Conservation (phyloP, 2,797 vertebrate genomes). For the Poecilia wingei region DNA sequence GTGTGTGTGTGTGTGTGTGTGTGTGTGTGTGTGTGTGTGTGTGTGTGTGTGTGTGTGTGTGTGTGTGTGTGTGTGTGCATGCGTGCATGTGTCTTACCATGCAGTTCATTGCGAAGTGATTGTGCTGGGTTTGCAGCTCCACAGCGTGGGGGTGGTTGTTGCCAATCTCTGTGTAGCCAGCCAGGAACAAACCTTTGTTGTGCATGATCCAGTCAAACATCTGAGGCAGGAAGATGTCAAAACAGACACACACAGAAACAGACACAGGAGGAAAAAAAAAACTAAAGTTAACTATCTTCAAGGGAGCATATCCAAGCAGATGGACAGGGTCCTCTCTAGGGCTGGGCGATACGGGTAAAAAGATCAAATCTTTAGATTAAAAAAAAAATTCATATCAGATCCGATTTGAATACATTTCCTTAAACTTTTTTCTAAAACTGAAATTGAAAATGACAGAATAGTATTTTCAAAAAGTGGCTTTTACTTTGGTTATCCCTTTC, state of each 20-base stretch:
- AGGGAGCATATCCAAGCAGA: slow-evolving; percentile 27
- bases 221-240: slow-evolving; percentile 72
- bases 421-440: too few species aligned
- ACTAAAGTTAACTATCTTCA: slow-evolving; percentile 6
- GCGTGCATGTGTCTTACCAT: slow-evolving; percentile 87
- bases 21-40: slow-evolving; percentile 2
- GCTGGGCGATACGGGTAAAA: too few species aligned
- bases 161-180: slow-evolving; percentile 97
- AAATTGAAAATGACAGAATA: too few species aligned
- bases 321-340: neutral
- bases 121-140: slow-evolving; percentile 99
- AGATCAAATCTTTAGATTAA: too few species aligned
- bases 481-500: too few species aligned
- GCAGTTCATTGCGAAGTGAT: slow-evolving; percentile 99
- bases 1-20: too few species aligned
- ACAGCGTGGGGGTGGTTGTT: slow-evolving; percentile 95
- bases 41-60: neutral
- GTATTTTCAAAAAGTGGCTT: too few species aligned
- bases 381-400: too few species aligned
- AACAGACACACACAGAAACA: slow-evolving; percentile 32
- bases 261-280: neutral
- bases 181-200: slow-evolving; percentile 99
- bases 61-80: neutral
- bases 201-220: slow-evolving; percentile 99
- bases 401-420: too few species aligned